These are phyloP conservation scores for Apodemia zela DNA, from an alignment of 2,888 invertebrate species.

Conservation along the genomic window DNA sequence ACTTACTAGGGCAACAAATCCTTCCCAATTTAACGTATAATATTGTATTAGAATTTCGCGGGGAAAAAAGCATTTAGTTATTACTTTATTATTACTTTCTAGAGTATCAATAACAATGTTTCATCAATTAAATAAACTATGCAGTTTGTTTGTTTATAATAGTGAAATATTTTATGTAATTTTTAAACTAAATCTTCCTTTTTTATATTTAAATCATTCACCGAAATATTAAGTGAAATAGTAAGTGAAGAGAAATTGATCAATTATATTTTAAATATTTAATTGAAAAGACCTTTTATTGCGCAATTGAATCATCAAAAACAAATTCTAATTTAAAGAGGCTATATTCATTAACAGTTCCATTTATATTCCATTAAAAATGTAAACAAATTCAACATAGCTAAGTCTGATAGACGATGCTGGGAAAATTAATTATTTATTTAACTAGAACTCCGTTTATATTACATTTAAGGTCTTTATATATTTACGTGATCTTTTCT, in stretches of 20 bases:
- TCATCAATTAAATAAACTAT: too few species aligned
- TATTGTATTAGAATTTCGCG: background rate
- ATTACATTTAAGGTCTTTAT: background rate
- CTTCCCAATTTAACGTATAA: background rate
- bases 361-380: too few species aligned
- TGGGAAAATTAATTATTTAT: too few species aligned
- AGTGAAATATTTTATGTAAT: too few species aligned
- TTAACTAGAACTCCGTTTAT: background rate
- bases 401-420: background rate
- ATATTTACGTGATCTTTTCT: too few species aligned
- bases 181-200: too few species aligned
- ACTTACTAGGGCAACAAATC: background rate
- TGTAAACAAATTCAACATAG: too few species aligned
- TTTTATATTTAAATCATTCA: too few species aligned
- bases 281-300: background rate
- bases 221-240: too few species aligned
- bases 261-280: background rate
- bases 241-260: too few species aligned
- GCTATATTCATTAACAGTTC: background rate
- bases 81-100: background rate
- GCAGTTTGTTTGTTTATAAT: too few species aligned
- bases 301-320: background rate
- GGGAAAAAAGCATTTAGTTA: background rate
- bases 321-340: background rate
- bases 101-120: too few species aligned